Conservation (phyloP, 2,888 invertebrate genomes). For the Drosophila borealis region DNA sequence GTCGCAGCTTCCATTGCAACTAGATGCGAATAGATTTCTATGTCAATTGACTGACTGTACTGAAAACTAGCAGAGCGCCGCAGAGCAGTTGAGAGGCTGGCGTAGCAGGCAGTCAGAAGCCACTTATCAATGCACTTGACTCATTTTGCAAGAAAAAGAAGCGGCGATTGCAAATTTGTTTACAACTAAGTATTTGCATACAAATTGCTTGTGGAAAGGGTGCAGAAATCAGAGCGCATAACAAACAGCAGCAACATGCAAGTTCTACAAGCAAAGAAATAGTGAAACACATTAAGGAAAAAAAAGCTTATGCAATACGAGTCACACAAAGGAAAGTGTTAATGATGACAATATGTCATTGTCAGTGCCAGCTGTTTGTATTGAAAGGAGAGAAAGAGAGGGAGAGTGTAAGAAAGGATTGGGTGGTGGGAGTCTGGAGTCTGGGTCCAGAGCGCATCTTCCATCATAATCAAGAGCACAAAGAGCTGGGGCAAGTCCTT, state of each 20-base stretch:
- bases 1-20: constrained; percentile 35
- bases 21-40: constrained; percentile 63
- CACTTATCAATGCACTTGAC: constrained; percentile 71
- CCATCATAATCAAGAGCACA: constrained; percentile 59
- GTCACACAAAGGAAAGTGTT: constrained; percentile 63
- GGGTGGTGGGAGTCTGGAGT: constrained; percentile 9
- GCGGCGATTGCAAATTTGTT: constrained; percentile 49
- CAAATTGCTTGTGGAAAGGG: constrained; percentile 51
- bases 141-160: constrained; percentile 51
- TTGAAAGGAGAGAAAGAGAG: not conserved
- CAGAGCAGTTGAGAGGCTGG: not conserved
- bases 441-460: constrained; percentile 49
- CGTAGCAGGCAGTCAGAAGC: constrained; percentile 21
- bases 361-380: constrained; percentile 67
- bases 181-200: constrained; percentile 64
- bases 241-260: constrained; percentile 23
- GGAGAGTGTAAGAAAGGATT: not conserved
- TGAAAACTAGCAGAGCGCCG: constrained; percentile 9
- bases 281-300: constrained; percentile 22
- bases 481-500: constrained; percentile 11
- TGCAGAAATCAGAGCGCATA: constrained; percentile 36
- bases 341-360: constrained; percentile 77
- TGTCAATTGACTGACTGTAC: constrained; percentile 61
- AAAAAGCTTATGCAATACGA: constrained; percentile 29
- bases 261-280: constrained; percentile 4